Evolutionary conservation across 1,140 invertebrate species (phyloP).

Genomic region (Limonius californicus): DNA sequence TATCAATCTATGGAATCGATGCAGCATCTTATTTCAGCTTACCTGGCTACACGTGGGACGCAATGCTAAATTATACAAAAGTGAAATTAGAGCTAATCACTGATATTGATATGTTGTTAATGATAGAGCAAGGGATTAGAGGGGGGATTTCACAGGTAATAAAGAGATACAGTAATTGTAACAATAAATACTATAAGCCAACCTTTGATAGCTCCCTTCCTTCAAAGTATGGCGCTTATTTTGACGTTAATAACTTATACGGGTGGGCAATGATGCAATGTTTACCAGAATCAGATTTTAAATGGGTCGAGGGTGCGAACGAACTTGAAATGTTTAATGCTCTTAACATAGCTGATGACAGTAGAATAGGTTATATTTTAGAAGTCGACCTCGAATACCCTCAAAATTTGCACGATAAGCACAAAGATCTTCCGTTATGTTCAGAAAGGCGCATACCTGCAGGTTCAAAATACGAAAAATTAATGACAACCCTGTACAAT

Average conservation of each 20-base stretch:
- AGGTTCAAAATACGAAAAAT: background rate
- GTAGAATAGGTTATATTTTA: conserved; percentile 42
- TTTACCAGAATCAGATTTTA: conserved; percentile 37
- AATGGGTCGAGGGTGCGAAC: conserved; percentile 32
- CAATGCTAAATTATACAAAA: conserved; percentile 44
- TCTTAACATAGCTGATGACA: conserved; percentile 25
- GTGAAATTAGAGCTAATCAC: conserved; percentile 50
- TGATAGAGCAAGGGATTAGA: conserved; percentile 37
- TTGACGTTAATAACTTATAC: conserved; percentile 55
- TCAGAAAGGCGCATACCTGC: conserved; percentile 33
- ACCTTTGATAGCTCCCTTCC: conserved; percentile 41
- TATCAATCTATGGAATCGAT: conserved; percentile 29
- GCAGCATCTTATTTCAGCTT: conserved; percentile 43
- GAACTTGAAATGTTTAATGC: conserved; percentile 17
- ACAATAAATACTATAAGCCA: conserved; percentile 45
- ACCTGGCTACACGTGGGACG: conserved; percentile 47
- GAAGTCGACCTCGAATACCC: conserved; percentile 29
- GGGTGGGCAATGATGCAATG: conserved; percentile 38
- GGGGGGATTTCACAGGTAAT: conserved; percentile 28
- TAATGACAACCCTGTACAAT: background rate
- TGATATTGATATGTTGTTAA: conserved; percentile 39
- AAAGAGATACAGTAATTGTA: conserved; percentile 22
- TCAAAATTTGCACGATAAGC: conserved; percentile 35
- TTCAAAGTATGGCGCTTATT: conserved; percentile 45
- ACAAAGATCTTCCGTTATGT: conserved; percentile 46